A percentile compares a stretch with the other conserved stretches of the same genome.
phyloP scores from a whole-genome alignment of 2,113 vertebrate genomes.

The Spea multiplicata region DNA sequence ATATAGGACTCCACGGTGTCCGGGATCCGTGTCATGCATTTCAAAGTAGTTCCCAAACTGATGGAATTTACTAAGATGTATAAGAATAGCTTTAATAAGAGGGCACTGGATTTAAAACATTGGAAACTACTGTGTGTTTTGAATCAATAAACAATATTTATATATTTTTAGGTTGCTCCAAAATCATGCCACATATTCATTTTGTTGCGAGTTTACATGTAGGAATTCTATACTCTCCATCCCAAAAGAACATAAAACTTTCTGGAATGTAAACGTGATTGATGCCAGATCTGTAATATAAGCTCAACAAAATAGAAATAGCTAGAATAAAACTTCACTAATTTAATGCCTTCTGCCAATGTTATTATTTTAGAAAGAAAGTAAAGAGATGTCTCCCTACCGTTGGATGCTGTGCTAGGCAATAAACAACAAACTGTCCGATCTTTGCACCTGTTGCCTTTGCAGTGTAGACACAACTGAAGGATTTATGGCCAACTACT shows the following conservation, averaged over 20 bases:
- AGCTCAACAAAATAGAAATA: slow-evolving; percentile 36
- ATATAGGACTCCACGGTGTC: too few species aligned
- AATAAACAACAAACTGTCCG: slow-evolving; percentile 21
- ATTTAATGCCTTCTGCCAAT: slow-evolving; percentile 35
- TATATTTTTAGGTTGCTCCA: too few species aligned
- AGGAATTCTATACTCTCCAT: slow-evolving; percentile 3
- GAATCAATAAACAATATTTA: too few species aligned
- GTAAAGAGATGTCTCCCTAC: slow-evolving; percentile 41
- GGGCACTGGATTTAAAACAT: too few species aligned
- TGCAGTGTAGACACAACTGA: not conserved
- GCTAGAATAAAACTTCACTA: slow-evolving; percentile 37
- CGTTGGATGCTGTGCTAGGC: not conserved
- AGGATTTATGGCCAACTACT: slow-evolving; percentile 38
- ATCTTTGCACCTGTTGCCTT: not conserved
- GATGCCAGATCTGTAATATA: slow-evolving; percentile 34
- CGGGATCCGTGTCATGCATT: too few species aligned
- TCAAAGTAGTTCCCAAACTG: too few species aligned
- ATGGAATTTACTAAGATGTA: too few species aligned
- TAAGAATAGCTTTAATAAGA: too few species aligned
- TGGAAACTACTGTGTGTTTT: too few species aligned
- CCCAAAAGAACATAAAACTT: slow-evolving; percentile 29
- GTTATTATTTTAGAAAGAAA: slow-evolving; percentile 60
- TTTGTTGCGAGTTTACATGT: slow-evolving; percentile 3
- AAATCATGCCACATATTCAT: too few species aligned
- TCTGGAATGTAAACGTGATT: slow-evolving; percentile 41